A percentile compares a stretch with the other conserved stretches of the same genome.
phyloP scores from a whole-genome alignment of 2,797 vertebrate species.

The Bovichtus variegatus region DNA sequence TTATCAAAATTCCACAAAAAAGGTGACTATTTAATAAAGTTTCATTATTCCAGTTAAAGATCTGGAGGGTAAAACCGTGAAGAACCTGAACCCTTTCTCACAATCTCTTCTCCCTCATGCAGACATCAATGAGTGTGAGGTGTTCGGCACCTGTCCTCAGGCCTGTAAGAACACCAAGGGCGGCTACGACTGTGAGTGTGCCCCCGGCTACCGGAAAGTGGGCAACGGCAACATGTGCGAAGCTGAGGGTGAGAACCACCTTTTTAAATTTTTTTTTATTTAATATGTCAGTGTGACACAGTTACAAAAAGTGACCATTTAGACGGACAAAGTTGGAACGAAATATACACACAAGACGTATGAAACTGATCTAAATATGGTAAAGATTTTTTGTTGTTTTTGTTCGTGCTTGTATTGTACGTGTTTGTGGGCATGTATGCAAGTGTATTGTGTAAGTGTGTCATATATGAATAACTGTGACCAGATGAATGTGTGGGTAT shows the following conservation, averaged over 20 bases:
- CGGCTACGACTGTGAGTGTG: slow-evolving; percentile 92
- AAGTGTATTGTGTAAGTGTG: no score
- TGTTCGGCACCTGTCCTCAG: slow-evolving; percentile 90
- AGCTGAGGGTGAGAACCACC: slow-evolving; percentile 86
- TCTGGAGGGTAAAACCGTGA: neutral
- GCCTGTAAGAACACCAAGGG: slow-evolving; percentile 93
- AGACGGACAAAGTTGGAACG: no score
- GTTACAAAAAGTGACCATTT: no score
- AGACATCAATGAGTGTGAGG: slow-evolving; percentile 93
- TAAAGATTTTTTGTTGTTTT: no score
- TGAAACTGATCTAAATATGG: no score
- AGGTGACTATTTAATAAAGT: neutral
- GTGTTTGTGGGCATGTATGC: no score
- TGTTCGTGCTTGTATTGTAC: no score
- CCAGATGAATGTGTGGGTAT: no score
- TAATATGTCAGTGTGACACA: no score
- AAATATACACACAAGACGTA: no score
- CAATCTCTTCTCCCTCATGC: neutral
- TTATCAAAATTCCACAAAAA: no score
- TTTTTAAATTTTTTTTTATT: neutral
- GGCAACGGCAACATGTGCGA: slow-evolving; percentile 89
- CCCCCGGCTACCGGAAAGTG: slow-evolving; percentile 89
- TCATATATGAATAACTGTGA: no score
- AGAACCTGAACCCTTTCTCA: neutral
- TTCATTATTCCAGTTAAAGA: neutral